Conservation (phyloP, 2,888 invertebrate genomes). For the Drosophila borealis region DNA sequence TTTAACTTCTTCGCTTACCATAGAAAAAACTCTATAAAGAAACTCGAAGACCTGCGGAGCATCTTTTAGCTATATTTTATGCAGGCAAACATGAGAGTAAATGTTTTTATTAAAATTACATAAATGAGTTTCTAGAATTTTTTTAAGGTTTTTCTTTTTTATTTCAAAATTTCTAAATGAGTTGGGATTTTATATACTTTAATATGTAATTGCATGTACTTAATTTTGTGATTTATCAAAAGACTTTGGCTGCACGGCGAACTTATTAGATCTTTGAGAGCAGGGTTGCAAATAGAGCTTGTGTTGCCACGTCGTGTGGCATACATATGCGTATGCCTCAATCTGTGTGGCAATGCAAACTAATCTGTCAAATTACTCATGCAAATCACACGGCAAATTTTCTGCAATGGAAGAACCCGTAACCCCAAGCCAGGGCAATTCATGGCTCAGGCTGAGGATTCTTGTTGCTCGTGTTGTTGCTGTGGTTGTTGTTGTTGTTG, state of each 20-base stretch:
- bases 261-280: constrained; percentile 1
- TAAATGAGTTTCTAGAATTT: no score
- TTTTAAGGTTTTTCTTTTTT: no score
- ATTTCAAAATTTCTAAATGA: neutral
- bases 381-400: constrained; percentile 67
- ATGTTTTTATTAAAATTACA: no score
- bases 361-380: constrained; percentile 82
- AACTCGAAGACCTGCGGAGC: no score
- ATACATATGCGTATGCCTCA: constrained; percentile 10
- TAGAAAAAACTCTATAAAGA: no score
- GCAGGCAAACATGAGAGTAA: no score
- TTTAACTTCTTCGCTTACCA: no score
- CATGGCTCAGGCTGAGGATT: constrained; percentile 3
- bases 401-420: constrained; percentile 15
- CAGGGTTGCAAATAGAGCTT: constrained; percentile 12
- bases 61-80: no score
- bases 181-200: neutral
- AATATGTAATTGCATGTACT: no score
- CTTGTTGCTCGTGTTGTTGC: neutral
- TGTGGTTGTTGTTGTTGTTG: neutral
- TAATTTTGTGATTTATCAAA: constrained; percentile 10
- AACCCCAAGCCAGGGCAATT: constrained; percentile 1
- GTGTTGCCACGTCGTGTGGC: constrained; percentile 10
- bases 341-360: constrained; percentile 40
- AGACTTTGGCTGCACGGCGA: neutral